phyloP scores from a whole-genome alignment of 1,140 invertebrate genomes.

The Anadara kagoshimensis region DNA sequence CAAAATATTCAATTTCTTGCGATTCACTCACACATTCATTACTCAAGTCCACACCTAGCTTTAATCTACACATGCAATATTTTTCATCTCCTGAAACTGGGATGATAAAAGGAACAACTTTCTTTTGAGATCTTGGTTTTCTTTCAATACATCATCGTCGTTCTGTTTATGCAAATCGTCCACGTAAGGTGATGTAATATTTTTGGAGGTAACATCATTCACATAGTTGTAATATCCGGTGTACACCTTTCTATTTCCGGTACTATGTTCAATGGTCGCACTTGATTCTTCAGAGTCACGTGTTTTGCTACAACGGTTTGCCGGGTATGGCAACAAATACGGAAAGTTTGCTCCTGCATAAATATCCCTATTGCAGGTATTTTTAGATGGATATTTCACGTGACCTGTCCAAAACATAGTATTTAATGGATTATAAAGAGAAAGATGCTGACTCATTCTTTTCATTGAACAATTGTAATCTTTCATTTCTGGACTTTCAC shows the following conservation, averaged over 20 bases:
- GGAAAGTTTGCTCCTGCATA: no score
- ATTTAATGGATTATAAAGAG: not conserved
- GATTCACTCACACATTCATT: no score
- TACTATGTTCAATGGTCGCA: not conserved
- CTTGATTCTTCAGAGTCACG: not conserved
- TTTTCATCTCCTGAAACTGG: slow-evolving; percentile 19
- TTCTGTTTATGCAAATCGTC: not conserved
- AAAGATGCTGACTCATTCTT: not conserved
- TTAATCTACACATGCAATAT: not conserved
- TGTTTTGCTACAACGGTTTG: no score
- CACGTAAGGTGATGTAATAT: not conserved
- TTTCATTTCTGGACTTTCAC: not conserved
- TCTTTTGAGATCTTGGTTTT: slow-evolving; percentile 7
- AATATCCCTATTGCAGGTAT: no score
- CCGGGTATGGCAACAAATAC: no score
- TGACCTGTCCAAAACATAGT: not conserved
- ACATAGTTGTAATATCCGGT: not conserved
- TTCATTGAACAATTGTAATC: no score
- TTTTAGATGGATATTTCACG: no score
- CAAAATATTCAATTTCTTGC: no score
- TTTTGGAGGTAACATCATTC: not conserved
- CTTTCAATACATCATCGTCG: not conserved
- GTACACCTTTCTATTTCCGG: not conserved
- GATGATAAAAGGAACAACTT: slow-evolving; percentile 5
- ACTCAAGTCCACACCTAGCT: no score